Base-by-base conservation (phyloP, 2,113 vertebrate species). In the Pseudopipra pipra region DNA sequence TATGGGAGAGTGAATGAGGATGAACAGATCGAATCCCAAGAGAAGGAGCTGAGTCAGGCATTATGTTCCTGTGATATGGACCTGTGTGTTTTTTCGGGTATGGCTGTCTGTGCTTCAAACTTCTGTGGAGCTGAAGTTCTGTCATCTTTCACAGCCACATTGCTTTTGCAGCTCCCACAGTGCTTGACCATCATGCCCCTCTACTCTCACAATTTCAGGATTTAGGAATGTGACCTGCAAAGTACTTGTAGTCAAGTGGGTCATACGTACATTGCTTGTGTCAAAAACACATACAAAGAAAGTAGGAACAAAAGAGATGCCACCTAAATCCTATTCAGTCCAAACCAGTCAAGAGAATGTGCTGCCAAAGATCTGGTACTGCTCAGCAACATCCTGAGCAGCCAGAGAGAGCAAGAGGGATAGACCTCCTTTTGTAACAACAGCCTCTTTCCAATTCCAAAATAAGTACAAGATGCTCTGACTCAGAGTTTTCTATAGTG, bases 151-250 rank as follows among this genome's bases (percentile, higher is more conserved):
- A 39, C 0, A 5, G 39, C 6, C 15, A 39, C 0, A 0, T 30
- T 80, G 14, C 23, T 14, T 62, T 91, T 58, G 56, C 52, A 78
- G 18, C 3, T 77, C 25, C 55, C 2, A 1, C 8, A 43, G 31
- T 24, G 39, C 31, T 51, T 66, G 47, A 25, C 15, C 2, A 0
- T 14, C 0, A 2, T 13, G 11, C 3, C 8, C 8, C 17, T 62
- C 58, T 46, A 2, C 12, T 33, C 6, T 43, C 5, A 8, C 9
- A 47, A 35, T 71, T 62, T 37, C 35, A 52, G 23, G 9, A 30
- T 59, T 74, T 67, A 67, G 70, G 51, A 91, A 43, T 0, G 1
- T 11, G 52, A 51, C 33, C 27, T 67, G 11, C 28, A 66, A 82
- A 11, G 8, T 28, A 8, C 20, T 47, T 4, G 1, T 46, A 54